Evolutionary conservation across 2,797 vertebrate genomes (phyloP).

Genomic region (Bradypus variegatus): DNA sequence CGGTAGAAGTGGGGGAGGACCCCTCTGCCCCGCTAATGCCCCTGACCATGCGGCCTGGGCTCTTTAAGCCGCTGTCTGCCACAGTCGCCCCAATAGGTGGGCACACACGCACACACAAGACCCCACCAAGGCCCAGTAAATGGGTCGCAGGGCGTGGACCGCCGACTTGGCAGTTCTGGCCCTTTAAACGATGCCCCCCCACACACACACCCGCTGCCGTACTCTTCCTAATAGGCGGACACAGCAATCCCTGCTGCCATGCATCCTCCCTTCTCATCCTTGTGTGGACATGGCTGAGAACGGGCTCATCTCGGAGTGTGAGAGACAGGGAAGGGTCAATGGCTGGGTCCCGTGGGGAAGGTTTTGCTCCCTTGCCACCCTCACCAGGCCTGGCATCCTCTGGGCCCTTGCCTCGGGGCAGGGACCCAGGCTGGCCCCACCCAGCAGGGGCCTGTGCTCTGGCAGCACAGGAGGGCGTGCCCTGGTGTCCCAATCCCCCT

Average conservation of each 20-base stretch:
- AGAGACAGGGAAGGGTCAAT: neutral
- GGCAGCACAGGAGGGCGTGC: neutral
- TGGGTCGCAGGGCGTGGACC: neutral
- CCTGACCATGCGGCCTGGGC: too few relatives aligned
- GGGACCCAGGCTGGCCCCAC: neutral
- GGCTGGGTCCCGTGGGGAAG: neutral
- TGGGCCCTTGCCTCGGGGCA: neutral
- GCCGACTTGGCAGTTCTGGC: neutral
- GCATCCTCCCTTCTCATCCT: too few relatives aligned
- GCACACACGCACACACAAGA: too few relatives aligned
- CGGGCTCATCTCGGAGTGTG: neutral
- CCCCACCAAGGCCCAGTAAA: too few relatives aligned
- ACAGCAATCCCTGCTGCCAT: neutral
- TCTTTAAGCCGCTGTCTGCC: too few relatives aligned
- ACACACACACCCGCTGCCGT: neutral
- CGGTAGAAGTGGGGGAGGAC: too few relatives aligned
- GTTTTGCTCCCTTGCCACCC: neutral
- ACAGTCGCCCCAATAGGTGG: too few relatives aligned
- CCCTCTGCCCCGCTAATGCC: too few relatives aligned
- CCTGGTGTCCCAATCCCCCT: neutral
- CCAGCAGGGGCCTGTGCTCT: neutral
- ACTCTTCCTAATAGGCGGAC: neutral
- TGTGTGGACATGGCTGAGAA: neutral
- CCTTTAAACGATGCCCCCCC: neutral
- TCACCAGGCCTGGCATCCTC: neutral